A percentile compares a stretch with the other conserved stretches of the same genome.
phyloP scores from a whole-genome alignment of 1,140 invertebrate genomes.

The Drosophila quadrilineata region DNA sequence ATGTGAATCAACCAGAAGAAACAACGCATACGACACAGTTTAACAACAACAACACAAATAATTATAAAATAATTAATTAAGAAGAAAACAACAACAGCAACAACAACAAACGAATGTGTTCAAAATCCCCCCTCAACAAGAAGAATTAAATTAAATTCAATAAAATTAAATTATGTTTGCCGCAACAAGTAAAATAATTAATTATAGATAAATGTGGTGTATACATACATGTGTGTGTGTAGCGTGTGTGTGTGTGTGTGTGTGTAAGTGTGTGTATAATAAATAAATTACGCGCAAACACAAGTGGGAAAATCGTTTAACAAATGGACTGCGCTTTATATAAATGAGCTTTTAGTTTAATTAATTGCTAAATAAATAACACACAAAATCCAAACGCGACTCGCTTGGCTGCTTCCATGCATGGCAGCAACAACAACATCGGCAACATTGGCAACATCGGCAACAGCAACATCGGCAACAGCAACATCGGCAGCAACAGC shows the following conservation, averaged over 20 bases:
- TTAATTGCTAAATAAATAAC: slow-evolving; percentile 67
- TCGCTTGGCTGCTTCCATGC: slow-evolving; percentile 32
- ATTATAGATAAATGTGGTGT: slow-evolving; percentile 79
- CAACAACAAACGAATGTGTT: slow-evolving; percentile 33
- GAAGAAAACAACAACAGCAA: not conserved
- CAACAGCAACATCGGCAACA: not conserved
- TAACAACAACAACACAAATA: slow-evolving; percentile 4
- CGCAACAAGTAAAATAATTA: slow-evolving; percentile 77
- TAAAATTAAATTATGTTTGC: slow-evolving; percentile 36
- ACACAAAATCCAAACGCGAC: slow-evolving; percentile 6
- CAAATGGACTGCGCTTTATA: slow-evolving; percentile 68
- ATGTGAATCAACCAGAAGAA: slow-evolving; percentile 16
- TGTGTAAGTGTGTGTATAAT: slow-evolving; percentile 3
- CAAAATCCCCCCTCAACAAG: slow-evolving; percentile 32
- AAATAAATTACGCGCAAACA: slow-evolving; percentile 51
- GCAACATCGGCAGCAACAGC: not conserved
- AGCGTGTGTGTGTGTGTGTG: slow-evolving; percentile 41
- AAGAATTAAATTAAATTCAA: slow-evolving; percentile 58
- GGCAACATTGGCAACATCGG: not conserved
- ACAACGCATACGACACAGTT: slow-evolving; percentile 19
- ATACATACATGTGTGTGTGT: too few species aligned
- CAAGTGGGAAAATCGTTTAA: slow-evolving; percentile 38
- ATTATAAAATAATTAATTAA: slow-evolving; percentile 16
- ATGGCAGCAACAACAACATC: slow-evolving; percentile 46
- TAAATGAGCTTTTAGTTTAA: slow-evolving; percentile 79